Evolutionary conservation across 2,888 invertebrate species (phyloP), one percentile per base, ranked within the genome.

Genomic region (Drosophila quasianomalipes): DNA sequence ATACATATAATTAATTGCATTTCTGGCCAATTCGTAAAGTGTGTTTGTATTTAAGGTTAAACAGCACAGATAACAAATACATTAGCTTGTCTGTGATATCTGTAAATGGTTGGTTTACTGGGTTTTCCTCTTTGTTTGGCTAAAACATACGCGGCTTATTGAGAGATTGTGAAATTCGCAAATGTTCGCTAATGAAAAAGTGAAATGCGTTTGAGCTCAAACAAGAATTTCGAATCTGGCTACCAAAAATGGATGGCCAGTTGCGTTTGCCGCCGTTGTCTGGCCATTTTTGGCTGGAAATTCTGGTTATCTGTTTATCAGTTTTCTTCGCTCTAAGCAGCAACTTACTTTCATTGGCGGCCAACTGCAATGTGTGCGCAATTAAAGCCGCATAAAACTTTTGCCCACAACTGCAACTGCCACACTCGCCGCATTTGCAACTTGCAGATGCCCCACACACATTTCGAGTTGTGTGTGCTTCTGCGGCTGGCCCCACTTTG

Each of bases 251-350:
- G 76, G 71, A 76, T 70, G 57, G 49, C 49, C 53, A 31, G 30
- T 44, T 58, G 58, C 58, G 58, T 44, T 47, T 58, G 58, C 22
- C 6, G 31, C 58, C 22, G 44, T 58, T 30, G 67, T 39, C 53
- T 52, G 63, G 71, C 53, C 33, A 66, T 65, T 52, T 63, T 54
- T 63, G 81, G 80, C 92, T 82, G 90, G 90, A 90, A 83, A 92
- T 91, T 92, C 90, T 92, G 91, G 92, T 91, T 92, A 79, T 76
- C 60, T 63, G 66, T 61, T 64, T 68, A 67, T 79, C 61, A 66
- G 84, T 85, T 90, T 82, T 75, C 64, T 75, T 79, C 54, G 55
- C 58, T 63, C 65, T 52, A 66, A 53, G 55, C 73, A 49, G 59
- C 73, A 49, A 71, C 73, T 75, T 79, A 90, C 89, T 91, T 87